phyloP scores from a whole-genome alignment of 1,140 invertebrate species.

The Lysiphlebus fabarum region DNA sequence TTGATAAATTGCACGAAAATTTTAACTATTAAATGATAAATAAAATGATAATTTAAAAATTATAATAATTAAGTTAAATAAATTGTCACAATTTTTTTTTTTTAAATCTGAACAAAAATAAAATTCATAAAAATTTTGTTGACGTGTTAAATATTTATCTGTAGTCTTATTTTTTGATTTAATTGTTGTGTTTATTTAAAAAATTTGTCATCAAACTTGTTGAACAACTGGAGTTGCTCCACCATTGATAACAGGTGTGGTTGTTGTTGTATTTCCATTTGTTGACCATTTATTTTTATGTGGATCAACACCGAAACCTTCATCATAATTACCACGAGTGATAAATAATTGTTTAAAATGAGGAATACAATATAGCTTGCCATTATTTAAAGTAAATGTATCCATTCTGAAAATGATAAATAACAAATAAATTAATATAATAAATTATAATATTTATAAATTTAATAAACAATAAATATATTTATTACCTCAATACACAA shows the following conservation, averaged over 20 bases:
- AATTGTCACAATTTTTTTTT: too few species aligned
- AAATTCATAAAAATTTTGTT: too few species aligned
- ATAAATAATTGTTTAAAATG: slow-evolving; percentile 82
- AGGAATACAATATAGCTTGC: slow-evolving; percentile 72
- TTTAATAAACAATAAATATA: too few species aligned
- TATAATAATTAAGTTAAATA: too few species aligned
- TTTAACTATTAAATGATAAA: too few species aligned
- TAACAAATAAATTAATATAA: background rate
- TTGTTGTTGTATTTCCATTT: slow-evolving; percentile 34
- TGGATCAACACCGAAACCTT: slow-evolving; percentile 69
- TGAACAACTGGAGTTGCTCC: slow-evolving; percentile 12
- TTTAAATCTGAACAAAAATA: too few species aligned
- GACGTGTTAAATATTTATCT: too few species aligned
- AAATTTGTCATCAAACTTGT: slow-evolving; percentile 8
- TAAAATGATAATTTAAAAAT: too few species aligned
- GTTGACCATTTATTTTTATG: slow-evolving; percentile 63
- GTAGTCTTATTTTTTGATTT: too few species aligned
- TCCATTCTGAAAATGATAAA: slow-evolving; percentile 64
- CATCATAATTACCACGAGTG: slow-evolving; percentile 81
- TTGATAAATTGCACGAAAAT: too few species aligned
- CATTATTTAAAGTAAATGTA: slow-evolving; percentile 72
- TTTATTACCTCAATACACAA: slow-evolving; percentile 66
- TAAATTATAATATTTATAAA: background rate
- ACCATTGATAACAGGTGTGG: slow-evolving; percentile 46
- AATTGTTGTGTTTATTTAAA: background rate